Conservation (phyloP, 2,888 invertebrate species). For the Caenorhabditis sp. region DNA sequence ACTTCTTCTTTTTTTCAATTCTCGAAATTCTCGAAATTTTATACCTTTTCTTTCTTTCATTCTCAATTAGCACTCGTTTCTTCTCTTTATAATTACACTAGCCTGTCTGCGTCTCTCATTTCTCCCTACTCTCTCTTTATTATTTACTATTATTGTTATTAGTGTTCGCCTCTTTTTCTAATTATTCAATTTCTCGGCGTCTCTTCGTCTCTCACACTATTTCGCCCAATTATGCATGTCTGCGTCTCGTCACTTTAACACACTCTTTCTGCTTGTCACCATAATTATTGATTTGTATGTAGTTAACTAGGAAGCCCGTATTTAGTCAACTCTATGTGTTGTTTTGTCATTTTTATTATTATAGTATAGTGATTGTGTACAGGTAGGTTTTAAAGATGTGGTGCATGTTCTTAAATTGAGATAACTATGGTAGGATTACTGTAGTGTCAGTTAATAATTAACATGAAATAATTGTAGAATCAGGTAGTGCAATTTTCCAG, state of each 20-base stretch:
- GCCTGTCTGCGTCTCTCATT: conserved; percentile 10
- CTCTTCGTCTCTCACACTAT: conserved; percentile 11
- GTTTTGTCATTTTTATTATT: no score
- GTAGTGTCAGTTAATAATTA: no score
- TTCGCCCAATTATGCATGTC: background rate
- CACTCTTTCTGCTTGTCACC: background rate
- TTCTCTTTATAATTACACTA: background rate
- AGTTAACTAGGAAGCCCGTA: no score
- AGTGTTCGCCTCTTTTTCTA: background rate
- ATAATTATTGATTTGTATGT: background rate
- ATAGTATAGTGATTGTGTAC: no score
- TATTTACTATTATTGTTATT: background rate
- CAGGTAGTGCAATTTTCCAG: no score
- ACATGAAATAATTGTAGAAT: no score
- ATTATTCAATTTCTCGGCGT: conserved; percentile 7
- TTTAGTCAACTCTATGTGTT: no score
- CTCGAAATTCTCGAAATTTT: no score
- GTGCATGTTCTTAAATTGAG: no score
- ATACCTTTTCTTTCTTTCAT: background rate
- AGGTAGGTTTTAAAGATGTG: no score
- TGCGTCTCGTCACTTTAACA: background rate
- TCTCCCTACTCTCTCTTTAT: conserved; percentile 4
- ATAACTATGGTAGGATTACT: no score
- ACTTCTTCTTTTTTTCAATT: no score
- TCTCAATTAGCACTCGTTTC: conserved; percentile 1